Evolutionary conservation across 2,888 invertebrate species (phyloP).

Genomic region (Acrobasis repandana): DNA sequence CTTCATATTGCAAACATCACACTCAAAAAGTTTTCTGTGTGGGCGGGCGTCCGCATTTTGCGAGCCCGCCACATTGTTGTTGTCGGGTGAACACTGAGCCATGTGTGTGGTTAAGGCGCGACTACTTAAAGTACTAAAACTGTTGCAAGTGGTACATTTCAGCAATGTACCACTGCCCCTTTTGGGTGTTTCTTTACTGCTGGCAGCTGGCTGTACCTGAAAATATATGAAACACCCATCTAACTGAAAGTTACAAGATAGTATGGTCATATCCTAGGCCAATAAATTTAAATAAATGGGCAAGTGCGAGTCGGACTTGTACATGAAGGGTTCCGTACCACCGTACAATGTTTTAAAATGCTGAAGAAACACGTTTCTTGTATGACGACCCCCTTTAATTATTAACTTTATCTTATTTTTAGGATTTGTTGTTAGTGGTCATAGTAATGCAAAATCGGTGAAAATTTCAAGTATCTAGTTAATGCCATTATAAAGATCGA

Average conservation of each 20-base stretch:
- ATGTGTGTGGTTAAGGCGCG: constrained; percentile 89
- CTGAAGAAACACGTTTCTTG: too few species aligned
- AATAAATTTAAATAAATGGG: too few species aligned
- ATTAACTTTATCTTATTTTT: too few species aligned
- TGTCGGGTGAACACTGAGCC: constrained; percentile 84
- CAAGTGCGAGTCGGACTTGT: too few species aligned
- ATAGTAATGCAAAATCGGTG: too few species aligned
- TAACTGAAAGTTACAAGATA: neutral
- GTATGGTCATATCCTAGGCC: too few species aligned
- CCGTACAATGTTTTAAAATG: too few species aligned
- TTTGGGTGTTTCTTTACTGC: constrained; percentile 77
- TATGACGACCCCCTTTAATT: too few species aligned
- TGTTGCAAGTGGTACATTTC: constrained; percentile 91
- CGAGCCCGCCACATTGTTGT: constrained; percentile 75
- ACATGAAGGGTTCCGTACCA: too few species aligned
- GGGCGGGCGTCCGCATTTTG: constrained; percentile 77
- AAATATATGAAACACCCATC: constrained; percentile 33
- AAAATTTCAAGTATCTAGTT: too few species aligned
- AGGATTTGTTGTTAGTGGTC: too few species aligned
- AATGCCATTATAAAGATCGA: too few species aligned
- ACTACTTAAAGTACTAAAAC: constrained; percentile 90
- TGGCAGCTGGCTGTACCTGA: constrained; percentile 58
- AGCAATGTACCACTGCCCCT: constrained; percentile 72
- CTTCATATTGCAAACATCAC: constrained; percentile 98
- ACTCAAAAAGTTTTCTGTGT: constrained; percentile 94